Base-by-base conservation (phyloP, 1,140 invertebrate species). In the Drosophila sucinea region DNA sequence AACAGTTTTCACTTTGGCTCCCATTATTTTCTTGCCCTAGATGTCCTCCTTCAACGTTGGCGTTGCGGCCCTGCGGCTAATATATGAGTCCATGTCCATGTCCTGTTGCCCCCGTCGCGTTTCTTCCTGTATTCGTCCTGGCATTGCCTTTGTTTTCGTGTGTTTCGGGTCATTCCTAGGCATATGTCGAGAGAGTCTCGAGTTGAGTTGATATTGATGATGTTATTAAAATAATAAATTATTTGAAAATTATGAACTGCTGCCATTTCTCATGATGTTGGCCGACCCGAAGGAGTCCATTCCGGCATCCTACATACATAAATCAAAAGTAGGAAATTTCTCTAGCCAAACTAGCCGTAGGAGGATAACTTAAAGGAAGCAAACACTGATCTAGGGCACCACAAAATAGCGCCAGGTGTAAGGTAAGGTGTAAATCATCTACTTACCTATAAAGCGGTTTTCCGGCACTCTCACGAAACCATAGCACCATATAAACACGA, bases 361-460 rank as follows among this genome's bases (percentile, higher is more conserved):
- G 25, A 27, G 32, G 27, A 11, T 40, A 38, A 57, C 67, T 47
- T 30, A 75, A 47, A 75, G 66, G 3, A 55, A 23, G 56, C 33
- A 8, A 2, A 35, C 7, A 7, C 35, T 38, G 35, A 38, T 38
- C 35, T 38, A 38, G 35, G 35, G 2, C 35, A 38, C 8, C 10
- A 3, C 35, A 11, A 38, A 38, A 4, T 11, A 4, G 3, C 11
- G 8, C 8, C 35, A 11, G 11, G 11, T n/a, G 35, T 38, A 38
- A 11, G 35, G 35, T 2, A 10, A 38, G 10, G 6, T 25, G 25
- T 5, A 1, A n/a, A 4, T 38, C n/a, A 29, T 61, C 11, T 27
- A 68, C 92, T 92, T 93, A 97, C 97, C 96, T 98, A 94, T 97
- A 98, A 77, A 98, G 94, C 47, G 97, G 97, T 92, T 97, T 97